These are phyloP conservation scores for Drosophila planitibia DNA, from an alignment of 2,888 invertebrate genomes.

Conservation along the genomic window DNA sequence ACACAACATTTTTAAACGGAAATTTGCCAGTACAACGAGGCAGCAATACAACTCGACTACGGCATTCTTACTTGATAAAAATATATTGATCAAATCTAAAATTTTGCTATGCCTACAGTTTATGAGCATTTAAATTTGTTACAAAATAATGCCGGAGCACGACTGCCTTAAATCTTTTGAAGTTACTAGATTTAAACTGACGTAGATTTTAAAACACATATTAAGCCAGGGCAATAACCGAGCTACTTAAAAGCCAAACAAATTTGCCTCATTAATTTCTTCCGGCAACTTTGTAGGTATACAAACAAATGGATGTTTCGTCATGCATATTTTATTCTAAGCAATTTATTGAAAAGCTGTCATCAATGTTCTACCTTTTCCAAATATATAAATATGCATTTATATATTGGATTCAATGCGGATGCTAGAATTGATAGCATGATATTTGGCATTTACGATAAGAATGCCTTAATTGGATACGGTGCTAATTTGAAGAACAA, in stretches of 20 bases:
- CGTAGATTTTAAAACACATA: conserved; percentile 4
- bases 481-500: conserved; percentile 53
- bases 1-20: not conserved
- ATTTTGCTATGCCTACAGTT: not conserved
- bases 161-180: conserved; percentile 14
- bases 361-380: conserved; percentile 30
- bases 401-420: conserved; percentile 35
- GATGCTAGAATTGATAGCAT: conserved; percentile 29
- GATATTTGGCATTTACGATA: conserved; percentile 34
- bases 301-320: conserved; percentile 32
- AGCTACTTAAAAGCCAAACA: conserved; percentile 12
- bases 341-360: conserved; percentile 34
- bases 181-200: conserved; percentile 22
- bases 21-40: not conserved
- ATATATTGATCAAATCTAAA: not conserved
- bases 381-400: conserved; percentile 26
- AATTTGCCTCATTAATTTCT: conserved; percentile 46
- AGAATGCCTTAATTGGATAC: conserved; percentile 41
- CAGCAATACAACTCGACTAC: not conserved
- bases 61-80: not conserved
- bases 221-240: conserved; percentile 56
- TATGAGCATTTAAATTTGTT: not conserved
- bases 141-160: conserved; percentile 10
- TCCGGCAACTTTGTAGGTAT: conserved; percentile 32
- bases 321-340: conserved; percentile 48